Percentiles rank a stretch among this genome's conserved stretches.
These are phyloP conservation scores for Mormyrus iriodes DNA, from an alignment of 2,113 vertebrate genomes.

Conservation along the genomic window DNA sequence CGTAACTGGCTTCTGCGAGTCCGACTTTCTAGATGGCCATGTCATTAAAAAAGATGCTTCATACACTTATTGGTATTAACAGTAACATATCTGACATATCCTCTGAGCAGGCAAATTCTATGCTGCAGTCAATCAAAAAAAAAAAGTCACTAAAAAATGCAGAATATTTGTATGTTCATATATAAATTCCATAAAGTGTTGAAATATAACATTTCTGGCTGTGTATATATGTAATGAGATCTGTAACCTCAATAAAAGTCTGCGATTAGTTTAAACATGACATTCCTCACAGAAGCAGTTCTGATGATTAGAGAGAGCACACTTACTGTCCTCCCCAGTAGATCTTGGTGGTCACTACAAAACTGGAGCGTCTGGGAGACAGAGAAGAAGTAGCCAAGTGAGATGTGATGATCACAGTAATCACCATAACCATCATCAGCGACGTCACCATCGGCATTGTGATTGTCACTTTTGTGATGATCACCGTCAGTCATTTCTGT, in stretches of 20 bases:
- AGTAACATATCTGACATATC: no score
- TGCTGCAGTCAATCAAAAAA: neutral
- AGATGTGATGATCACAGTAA: neutral
- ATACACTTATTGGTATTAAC: neutral
- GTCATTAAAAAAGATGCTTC: neutral
- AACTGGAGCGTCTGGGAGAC: constrained; percentile 68
- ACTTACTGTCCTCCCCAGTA: constrained; percentile 92
- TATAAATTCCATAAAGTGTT: neutral
- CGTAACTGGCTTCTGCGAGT: neutral
- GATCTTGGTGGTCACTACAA: constrained; percentile 85
- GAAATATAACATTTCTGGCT: neutral
- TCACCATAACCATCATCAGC: neutral
- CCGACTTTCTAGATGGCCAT: neutral
- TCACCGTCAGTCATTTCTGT: neutral
- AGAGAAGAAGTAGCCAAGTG: neutral
- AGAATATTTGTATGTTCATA: neutral
- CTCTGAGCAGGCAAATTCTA: neutral
- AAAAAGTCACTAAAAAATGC: neutral
- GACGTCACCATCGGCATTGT: neutral
- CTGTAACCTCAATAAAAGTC: neutral
- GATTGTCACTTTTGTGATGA: neutral
- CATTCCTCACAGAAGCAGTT: neutral
- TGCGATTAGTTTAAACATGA: neutral
- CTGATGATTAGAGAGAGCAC: constrained; percentile 25
- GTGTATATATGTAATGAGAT: neutral